Evolutionary conservation across 2,888 invertebrate genomes (phyloP), one percentile per base, ranked within the genome.

Genomic region (Gari tellinella): DNA sequence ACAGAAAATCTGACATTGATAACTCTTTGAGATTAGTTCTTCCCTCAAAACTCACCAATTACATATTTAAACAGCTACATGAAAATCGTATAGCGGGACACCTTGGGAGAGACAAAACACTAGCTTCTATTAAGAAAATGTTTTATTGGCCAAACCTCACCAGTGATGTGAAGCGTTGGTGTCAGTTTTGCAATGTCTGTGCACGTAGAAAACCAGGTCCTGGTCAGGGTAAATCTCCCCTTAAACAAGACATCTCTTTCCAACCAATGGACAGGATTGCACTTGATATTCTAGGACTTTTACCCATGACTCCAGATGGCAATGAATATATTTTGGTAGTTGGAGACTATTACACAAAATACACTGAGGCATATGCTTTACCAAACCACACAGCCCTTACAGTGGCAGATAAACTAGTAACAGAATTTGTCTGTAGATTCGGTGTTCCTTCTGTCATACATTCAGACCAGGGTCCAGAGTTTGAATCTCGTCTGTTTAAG

Each of bases 341-440:
- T 15, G 55, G 60, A 12, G 37, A 56, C 23, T 60, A 61, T 55
- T 61, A 46, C 55, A 55, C 61, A 2, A 68, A 68, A 56, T 68
- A 56, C 48, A 38, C 51, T n/a, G 68, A 68, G 15, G 68, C 62
- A 15, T 62, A 38, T 41, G 48, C 55, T 17, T 19, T 66, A 14
- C 53, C 48, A 7, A 48, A 61, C 53, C 52, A 61, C 37, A 31
- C 21, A 19, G 68, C 56, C 1, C 17, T 48, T 19, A 56, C 55
- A 5, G 65, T 72, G 15, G 65, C 60, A 14, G 48, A 55, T 15
- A 48, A 48, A 31, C n/a, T 66, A 1, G 60, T 65, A 12, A 17
- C 10, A 2, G 23, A 65, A 14, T 45, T 70, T 23, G 23, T 64
- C 38, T 46, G 53, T n/a, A 64, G 46, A 40, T 64, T 52, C 46